Percentiles rank a stretch among this genome's conserved stretches.
These are phyloP conservation scores for Lordiphosa stackelbergi DNA, from an alignment of 1,140 invertebrate species.

Conservation along the genomic window DNA sequence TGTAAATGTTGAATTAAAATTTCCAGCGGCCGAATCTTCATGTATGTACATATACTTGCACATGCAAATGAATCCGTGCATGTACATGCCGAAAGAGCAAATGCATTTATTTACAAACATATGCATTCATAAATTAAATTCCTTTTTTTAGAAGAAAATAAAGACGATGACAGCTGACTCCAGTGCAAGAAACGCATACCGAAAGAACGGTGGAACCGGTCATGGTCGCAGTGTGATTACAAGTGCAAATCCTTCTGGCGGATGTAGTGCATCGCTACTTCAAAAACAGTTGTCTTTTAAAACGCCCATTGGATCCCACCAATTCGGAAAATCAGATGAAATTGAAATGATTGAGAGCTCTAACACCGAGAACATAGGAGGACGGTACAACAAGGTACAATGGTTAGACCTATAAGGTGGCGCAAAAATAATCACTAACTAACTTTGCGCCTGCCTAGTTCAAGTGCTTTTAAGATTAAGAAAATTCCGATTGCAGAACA, in stretches of 20 bases:
- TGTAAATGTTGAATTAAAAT: no score
- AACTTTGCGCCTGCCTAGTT: no score
- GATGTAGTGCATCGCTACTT: constrained; percentile 61
- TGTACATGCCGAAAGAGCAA: neutral
- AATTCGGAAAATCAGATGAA: constrained; percentile 61
- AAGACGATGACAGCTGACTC: constrained; percentile 55
- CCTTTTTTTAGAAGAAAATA: constrained; percentile 21
- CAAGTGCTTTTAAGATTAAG: neutral
- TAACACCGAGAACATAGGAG: constrained; percentile 51
- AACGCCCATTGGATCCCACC: constrained; percentile 61
- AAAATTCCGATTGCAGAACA: constrained; percentile 55
- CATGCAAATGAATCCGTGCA: constrained; percentile 4
- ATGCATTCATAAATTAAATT: neutral
- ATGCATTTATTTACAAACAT: constrained; percentile 3
- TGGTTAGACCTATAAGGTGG: no score
- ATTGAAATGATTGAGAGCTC: constrained; percentile 67
- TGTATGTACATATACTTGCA: constrained; percentile 3
- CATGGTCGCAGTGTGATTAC: constrained; percentile 61
- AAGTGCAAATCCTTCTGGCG: constrained; percentile 62
- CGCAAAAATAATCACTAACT: no score
- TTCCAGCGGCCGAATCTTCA: no score
- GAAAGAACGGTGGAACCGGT: constrained; percentile 49
- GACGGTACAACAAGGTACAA: constrained; percentile 62
- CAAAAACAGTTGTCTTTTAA: constrained; percentile 71
- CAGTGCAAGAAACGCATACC: constrained; percentile 58